These are phyloP conservation scores for Halichoerus grypus DNA, from an alignment of 2,113 vertebrate species.

Conservation along the genomic window DNA sequence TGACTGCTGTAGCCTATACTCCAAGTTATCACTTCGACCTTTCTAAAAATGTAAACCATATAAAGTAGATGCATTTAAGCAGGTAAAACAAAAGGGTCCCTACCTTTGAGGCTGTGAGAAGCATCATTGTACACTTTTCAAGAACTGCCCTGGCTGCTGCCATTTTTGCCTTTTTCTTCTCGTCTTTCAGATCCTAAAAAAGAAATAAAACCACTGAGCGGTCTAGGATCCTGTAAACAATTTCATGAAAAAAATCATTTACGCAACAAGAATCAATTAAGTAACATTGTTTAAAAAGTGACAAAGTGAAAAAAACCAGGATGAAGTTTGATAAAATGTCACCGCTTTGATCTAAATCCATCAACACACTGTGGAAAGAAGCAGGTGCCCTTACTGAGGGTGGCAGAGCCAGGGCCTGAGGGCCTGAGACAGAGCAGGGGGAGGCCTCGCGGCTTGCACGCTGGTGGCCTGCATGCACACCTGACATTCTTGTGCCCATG, in stretches of 20 bases:
- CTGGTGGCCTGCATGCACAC: neutral
- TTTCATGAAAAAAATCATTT: constrained; percentile 58
- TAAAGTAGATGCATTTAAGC: neutral
- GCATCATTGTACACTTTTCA: constrained; percentile 99
- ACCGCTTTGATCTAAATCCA: neutral
- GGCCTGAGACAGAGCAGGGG: fast-evolving
- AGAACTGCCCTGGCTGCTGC: constrained; percentile 97
- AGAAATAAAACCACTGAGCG: constrained; percentile 59
- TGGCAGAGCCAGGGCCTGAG: neutral
- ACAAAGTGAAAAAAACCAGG: neutral
- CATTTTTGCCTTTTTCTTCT: constrained; percentile 99
- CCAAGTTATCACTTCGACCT: neutral
- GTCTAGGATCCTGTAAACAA: neutral
- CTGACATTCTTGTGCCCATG: neutral
- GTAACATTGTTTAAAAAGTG: neutral
- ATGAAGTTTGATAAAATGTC: neutral
- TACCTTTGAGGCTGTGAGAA: constrained; percentile 99
- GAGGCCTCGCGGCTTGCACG: fast-evolving
- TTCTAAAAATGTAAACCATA: neutral
- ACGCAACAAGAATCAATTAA: constrained; percentile 1
- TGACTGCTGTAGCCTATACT: neutral
- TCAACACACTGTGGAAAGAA: neutral
- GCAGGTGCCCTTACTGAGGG: neutral
- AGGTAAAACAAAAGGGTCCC: neutral
- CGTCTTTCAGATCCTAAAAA: constrained; percentile 97